Conservation (phyloP, 2,888 invertebrate species). For the Cyclophora albipunctata region DNA sequence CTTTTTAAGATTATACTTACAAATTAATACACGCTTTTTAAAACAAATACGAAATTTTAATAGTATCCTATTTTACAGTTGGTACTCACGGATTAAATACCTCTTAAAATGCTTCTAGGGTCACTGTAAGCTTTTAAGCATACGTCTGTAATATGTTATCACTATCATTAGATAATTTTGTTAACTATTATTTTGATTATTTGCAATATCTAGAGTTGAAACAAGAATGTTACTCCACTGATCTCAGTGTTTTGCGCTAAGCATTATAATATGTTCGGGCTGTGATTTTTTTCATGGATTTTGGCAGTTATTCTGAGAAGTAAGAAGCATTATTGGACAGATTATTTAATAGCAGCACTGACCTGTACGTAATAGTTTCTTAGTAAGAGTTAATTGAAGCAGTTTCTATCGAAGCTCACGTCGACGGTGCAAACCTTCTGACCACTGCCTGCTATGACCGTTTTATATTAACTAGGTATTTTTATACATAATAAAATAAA, state of each 20-base stretch:
- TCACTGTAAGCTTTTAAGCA: too few species aligned
- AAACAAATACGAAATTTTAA: too few species aligned
- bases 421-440: not conserved
- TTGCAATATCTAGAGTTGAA: conserved; percentile 3
- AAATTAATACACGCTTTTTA: too few species aligned
- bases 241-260: conserved; percentile 46
- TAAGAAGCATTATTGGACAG: conserved; percentile 12
- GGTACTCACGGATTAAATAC: too few species aligned
- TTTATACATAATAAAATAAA: not conserved
- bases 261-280: conserved; percentile 42
- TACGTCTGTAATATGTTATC: too few species aligned
- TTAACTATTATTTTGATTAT: too few species aligned
- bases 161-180: too few species aligned
- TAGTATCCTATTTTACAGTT: too few species aligned
- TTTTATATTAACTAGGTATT: not conserved
- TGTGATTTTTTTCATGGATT: conserved; percentile 43
- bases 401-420: not conserved
- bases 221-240: conserved; percentile 39
- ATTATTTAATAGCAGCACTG: conserved; percentile 6
- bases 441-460: too few species aligned
- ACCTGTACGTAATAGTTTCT: not conserved
- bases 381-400: not conserved
- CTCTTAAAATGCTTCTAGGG: too few species aligned
- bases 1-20: too few species aligned
- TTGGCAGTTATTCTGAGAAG: conserved; percentile 8